phyloP scores from a whole-genome alignment of 2,113 vertebrate species.

The Macrotis lagotis region DNA sequence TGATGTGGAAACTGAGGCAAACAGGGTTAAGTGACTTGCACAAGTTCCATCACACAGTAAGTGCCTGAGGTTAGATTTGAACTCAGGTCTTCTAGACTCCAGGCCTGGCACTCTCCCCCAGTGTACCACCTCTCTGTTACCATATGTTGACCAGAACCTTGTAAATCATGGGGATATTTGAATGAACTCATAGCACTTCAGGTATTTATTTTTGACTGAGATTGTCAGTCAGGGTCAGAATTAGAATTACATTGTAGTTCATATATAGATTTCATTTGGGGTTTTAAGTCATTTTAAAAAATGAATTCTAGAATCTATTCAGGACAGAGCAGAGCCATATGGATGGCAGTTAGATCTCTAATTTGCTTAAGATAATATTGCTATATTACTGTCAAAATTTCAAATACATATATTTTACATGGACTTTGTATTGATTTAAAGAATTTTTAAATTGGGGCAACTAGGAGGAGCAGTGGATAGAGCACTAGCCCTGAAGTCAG shows the following conservation, averaged over 20 bases:
- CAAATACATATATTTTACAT: not conserved
- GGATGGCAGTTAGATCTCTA: not conserved
- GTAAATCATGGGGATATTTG: not conserved
- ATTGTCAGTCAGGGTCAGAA: not conserved
- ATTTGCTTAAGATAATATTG: not conserved
- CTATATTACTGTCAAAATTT: not conserved
- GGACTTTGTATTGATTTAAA: not conserved
- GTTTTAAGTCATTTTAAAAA: constrained; percentile 38
- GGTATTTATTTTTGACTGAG: not conserved
- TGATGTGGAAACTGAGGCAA: not conserved
- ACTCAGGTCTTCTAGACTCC: too few species aligned
- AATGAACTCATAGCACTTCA: not conserved
- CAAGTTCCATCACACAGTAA: not conserved
- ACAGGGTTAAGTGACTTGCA: not conserved
- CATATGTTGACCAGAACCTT: not conserved
- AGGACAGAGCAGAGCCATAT: not conserved
- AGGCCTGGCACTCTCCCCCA: not conserved
- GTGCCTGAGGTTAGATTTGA: not conserved
- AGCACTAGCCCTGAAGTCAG: too few species aligned
- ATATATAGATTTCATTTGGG: not conserved
- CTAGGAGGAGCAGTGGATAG: too few species aligned
- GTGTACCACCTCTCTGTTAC: not conserved
- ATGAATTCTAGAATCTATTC: not conserved
- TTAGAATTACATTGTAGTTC: constrained; percentile 29
- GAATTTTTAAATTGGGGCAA: too few species aligned